These are phyloP conservation scores for Pteria penguin DNA, from an alignment of 2,888 invertebrate species.

Conservation along the genomic window DNA sequence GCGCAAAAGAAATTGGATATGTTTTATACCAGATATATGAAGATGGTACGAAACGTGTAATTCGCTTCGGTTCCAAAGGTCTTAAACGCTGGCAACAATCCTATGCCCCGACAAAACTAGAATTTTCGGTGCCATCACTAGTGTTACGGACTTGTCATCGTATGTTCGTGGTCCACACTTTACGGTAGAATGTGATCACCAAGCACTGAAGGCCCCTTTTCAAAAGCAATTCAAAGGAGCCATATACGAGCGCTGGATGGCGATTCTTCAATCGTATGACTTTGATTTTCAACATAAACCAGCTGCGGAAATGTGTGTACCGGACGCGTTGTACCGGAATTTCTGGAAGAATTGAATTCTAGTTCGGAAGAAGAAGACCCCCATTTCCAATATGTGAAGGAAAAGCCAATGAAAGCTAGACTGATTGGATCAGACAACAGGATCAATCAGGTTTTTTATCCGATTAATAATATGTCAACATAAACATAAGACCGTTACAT, in stretches of 20 bases:
- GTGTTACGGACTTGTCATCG: conserved; percentile 29
- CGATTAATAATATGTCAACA: conserved; percentile 22
- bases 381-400: too few species aligned
- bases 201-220: conserved; percentile 18
- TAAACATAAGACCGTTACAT: conserved; percentile 14
- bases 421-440: too few species aligned
- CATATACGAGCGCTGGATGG: conserved; percentile 32
- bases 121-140: conserved; percentile 28
- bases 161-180: conserved; percentile 29
- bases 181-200: conserved; percentile 40
- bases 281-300: conserved; percentile 29
- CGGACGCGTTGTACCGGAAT: too few species aligned
- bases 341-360: too few species aligned
- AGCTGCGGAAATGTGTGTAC: conserved; percentile 28
- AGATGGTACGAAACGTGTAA: conserved; percentile 15
- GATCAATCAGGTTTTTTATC: conserved; percentile 25
- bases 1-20: conserved; percentile 45
- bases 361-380: too few species aligned
- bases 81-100: conserved; percentile 24
- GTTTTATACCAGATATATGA: conserved; percentile 51
- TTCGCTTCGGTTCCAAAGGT: conserved; percentile 29
- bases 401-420: too few species aligned
- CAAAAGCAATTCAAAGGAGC: conserved; percentile 36
- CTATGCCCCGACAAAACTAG: conserved; percentile 31
- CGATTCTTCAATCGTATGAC: conserved; percentile 24